Evolutionary conservation across 2,797 vertebrate species (phyloP).

Genomic region (Platyrinchus mystaceus): DNA sequence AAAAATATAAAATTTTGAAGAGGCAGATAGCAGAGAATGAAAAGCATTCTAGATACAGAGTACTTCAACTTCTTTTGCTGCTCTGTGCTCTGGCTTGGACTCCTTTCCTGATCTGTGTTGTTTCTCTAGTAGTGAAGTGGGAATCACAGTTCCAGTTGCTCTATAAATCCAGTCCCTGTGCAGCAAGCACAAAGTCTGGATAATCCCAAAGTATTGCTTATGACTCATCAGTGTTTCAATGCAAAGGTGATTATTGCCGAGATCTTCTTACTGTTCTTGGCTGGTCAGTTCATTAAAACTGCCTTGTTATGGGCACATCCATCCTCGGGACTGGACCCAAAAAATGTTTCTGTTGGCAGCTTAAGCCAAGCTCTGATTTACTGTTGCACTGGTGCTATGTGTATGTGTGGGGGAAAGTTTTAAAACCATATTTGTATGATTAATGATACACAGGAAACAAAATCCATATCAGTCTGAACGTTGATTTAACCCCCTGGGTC

Average conservation of each 20-base stretch:
- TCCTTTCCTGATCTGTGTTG: background rate
- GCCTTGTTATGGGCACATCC: background rate
- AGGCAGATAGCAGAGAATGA: background rate
- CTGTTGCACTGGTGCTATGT: background rate
- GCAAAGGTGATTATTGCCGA: slow-evolving; percentile 1
- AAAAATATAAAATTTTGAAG: background rate
- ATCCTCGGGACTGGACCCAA: background rate
- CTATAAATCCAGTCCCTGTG: background rate
- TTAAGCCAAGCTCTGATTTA: background rate
- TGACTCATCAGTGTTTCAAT: slow-evolving; percentile 14
- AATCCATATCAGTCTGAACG: background rate
- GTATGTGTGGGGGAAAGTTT: background rate
- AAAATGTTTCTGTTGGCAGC: background rate
- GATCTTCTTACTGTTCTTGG: background rate
- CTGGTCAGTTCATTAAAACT: background rate
- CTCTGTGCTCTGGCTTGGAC: background rate
- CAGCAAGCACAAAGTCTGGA: background rate
- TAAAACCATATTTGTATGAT: background rate
- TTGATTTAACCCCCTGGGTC: background rate
- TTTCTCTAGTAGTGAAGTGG: background rate
- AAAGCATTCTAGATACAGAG: background rate
- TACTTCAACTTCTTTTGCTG: background rate
- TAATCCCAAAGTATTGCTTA: background rate
- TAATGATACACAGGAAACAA: background rate
- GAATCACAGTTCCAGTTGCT: background rate